phyloP scores from a whole-genome alignment of 2,113 vertebrate genomes.

The Microcebus griseorufus region DNA sequence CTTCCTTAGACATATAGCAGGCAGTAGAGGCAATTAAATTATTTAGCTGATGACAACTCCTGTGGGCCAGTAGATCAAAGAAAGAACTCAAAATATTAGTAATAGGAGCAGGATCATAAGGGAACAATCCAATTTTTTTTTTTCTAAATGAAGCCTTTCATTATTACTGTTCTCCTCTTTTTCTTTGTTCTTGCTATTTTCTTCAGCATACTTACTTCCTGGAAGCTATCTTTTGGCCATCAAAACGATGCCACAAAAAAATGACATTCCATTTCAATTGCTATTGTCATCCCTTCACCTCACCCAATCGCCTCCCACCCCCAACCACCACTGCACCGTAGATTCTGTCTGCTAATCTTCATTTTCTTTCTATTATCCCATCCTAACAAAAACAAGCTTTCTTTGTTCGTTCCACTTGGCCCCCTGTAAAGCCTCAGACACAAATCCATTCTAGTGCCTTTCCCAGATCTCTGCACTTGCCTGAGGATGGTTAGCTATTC shows the following conservation, averaged over 20 bases:
- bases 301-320: not conserved
- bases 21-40: constrained; percentile 10
- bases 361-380: not conserved
- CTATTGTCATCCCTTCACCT: not conserved
- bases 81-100: constrained; percentile 40
- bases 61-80: not conserved
- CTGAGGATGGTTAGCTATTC: not conserved
- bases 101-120: not conserved
- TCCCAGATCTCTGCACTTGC: not conserved
- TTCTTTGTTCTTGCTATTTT: constrained; percentile 22
- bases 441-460: not conserved
- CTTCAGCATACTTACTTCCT: not conserved
- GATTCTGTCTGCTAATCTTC: not conserved
- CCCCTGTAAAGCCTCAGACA: not conserved
- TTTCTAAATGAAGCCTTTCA: not conserved
- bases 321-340: not conserved
- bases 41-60: constrained; percentile 1
- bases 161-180: not conserved
- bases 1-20: constrained; percentile 37
- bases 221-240: not conserved
- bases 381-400: not conserved
- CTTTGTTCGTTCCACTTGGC: not conserved
- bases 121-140: not conserved
- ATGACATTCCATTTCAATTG: constrained; percentile 16
- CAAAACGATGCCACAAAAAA: constrained; percentile 41